Evolutionary conservation across 1,140 invertebrate genomes (phyloP), one percentile per base, ranked within the genome.

Genomic region (Panagrolaimus sp.): DNA sequence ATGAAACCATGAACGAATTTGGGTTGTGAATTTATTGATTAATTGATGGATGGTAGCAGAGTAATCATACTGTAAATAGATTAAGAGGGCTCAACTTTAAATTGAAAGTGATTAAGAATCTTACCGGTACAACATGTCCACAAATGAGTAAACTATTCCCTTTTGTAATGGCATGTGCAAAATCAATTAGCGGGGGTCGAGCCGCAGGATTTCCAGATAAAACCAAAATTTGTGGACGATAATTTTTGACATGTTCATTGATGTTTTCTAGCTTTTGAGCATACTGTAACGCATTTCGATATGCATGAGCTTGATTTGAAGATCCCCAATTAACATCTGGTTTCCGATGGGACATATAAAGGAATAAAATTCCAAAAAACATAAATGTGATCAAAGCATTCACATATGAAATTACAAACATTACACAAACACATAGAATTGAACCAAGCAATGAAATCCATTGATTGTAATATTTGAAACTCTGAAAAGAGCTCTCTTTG

Each of bases 261-360:
- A 93, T 90, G 52, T 88, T 87, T 72, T 91, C 90, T 52, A 97
- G 84, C 78, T 93, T 90, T 73, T 94, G 89, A 1, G 92, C 89
- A 1, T 90, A 89, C 58, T 89, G 88, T 17, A 96, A 84, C 0
- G 93, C 93, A 77, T 89, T 91, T 80, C 91, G 93, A 83, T 96
- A 97, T 0, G 90, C 91, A 85, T 95, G 92, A n/a, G 94, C 93
- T 84, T 96, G 93, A 0, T 92, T 93, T 3, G 91, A 94, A 0
- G 93, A 94, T 0, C 93, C 93, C 93, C 93, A 96, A 85, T 96
- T 96, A 1, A 95, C 92, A 84, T 94, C 93, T 79, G 93, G 93
- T 80, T 94, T 94, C 52, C 90, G 87, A 82, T 93, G 92, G 66
- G 91, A 89, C 1, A 96, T 91, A 74, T 93, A 89, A 58, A 92